These are phyloP conservation scores for Dryococelus australis DNA, from an alignment of 2,888 invertebrate genomes.

Conservation along the genomic window DNA sequence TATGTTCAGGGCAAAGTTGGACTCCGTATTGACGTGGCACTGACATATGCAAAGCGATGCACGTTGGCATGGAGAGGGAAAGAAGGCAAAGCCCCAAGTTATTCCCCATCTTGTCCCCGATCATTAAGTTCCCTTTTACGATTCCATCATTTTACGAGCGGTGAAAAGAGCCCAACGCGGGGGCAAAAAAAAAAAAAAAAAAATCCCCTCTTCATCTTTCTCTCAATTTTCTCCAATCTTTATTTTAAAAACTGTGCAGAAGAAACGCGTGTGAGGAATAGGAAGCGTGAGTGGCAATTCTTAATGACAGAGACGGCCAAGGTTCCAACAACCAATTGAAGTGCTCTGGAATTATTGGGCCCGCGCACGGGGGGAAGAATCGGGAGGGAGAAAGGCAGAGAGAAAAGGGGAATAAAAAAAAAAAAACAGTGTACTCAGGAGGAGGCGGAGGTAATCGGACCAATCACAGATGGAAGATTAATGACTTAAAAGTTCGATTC, in stretches of 20 bases:
- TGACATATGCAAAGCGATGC: neutral
- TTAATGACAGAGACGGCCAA: constrained; percentile 38
- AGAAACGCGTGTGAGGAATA: constrained; percentile 24
- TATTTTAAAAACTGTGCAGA: neutral
- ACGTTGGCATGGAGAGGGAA: neutral
- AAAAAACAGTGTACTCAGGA: constrained; percentile 20
- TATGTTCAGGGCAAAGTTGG: too few species aligned
- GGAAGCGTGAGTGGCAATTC: constrained; percentile 33
- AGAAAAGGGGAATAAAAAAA: constrained; percentile 17
- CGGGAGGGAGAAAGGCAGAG: neutral
- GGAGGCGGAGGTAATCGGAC: constrained; percentile 35
- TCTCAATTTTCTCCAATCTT: constrained; percentile 11
- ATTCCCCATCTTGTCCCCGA: neutral
- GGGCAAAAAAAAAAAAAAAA: too few species aligned
- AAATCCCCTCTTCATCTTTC: neutral
- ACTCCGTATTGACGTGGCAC: too few species aligned
- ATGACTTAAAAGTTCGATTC: constrained; percentile 32
- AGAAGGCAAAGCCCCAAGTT: neutral
- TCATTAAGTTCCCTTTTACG: constrained; percentile 23
- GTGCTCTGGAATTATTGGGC: constrained; percentile 35
- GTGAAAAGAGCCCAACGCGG: neutral
- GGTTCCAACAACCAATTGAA: constrained; percentile 38
- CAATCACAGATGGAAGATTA: constrained; percentile 43
- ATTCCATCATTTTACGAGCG: constrained; percentile 24
- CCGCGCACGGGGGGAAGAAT: neutral